Base-by-base conservation (phyloP, 2,888 invertebrate species). In the Drosophila borborema region DNA sequence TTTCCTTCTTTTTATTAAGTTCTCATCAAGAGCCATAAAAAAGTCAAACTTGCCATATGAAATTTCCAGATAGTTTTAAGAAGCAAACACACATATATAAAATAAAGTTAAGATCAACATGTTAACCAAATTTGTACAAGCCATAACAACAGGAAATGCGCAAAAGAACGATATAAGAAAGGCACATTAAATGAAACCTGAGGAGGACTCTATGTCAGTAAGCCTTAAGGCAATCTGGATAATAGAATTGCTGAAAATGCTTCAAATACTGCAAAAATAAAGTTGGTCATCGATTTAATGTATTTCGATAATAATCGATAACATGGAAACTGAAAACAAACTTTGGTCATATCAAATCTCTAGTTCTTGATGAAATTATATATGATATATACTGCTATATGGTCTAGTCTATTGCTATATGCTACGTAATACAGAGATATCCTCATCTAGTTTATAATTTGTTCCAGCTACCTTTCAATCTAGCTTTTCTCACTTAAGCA, bases 61-160 rank as follows among this genome's bases (percentile, higher is more conserved):
- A 60, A 40, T 31, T 49, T 41, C 40, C 3, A 49, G 49, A 60
- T 49, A 60, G 49, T 60, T 60, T 31, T 18, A 6, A 55, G 55
- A 1, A 10, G 28, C 14, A 23, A 55, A 8, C 55, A n/a, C 7
- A 41, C 41, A 9, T 7, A 55, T 23, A 55, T 41, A 18, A 55
- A 23, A 23, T n/a, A 10, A 54, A 54, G 16, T 40, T 40, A 38
- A n/a, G 40, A 8, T 40, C 1, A 23, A 31, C 41, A 55, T 55
- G 41, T 41, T 55, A 28, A 18, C 16, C 41, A 41, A 55, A 55
- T 41, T 55, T 41, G 31, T 41, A 31, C 41, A 18, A 3, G 55
- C 55, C 55, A 54, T 54, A 40, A 54, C 40, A 38, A 16, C 54
- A 16, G 18, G 31, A 40, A 55, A 54, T 54, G 38, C 16, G 12